These are phyloP conservation scores for Thereva unica DNA, from an alignment of 2,888 invertebrate species.

Conservation along the genomic window DNA sequence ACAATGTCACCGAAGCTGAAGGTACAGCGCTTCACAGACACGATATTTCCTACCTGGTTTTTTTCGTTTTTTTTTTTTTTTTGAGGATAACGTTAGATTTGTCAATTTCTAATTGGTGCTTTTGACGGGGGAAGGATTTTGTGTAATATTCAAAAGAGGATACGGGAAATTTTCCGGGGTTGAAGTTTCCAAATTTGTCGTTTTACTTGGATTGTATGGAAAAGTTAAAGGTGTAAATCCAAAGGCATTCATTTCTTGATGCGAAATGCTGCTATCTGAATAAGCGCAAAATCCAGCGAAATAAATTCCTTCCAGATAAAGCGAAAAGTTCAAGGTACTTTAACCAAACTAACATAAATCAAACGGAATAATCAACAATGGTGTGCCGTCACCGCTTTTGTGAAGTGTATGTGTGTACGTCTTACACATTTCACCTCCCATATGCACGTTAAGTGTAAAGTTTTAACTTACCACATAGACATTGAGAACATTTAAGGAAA, in stretches of 20 bases:
- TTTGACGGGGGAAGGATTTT: too few species aligned
- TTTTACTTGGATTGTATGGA: neutral
- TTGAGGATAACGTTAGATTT: too few species aligned
- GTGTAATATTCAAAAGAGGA: too few species aligned
- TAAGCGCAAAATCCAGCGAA: slow-evolving; percentile 30
- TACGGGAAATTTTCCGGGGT: too few species aligned
- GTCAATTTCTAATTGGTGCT: too few species aligned
- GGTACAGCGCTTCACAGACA: too few species aligned
- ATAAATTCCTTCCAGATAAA: slow-evolving; percentile 38
- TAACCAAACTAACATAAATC: slow-evolving; percentile 40
- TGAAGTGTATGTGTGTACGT: slow-evolving; percentile 10
- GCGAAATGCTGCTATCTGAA: slow-evolving; percentile 18
- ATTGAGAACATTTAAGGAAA: slow-evolving; percentile 8
- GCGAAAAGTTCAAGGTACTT: slow-evolving; percentile 39
- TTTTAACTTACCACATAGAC: slow-evolving; percentile 35
- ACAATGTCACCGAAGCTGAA: too few species aligned
- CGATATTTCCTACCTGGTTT: too few species aligned
- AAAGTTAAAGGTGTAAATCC: slow-evolving; percentile 20
- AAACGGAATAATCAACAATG: slow-evolving; percentile 41
- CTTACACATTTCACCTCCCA: slow-evolving; percentile 8
- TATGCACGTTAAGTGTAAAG: slow-evolving; percentile 26
- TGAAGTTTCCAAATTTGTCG: neutral
- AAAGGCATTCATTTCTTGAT: slow-evolving; percentile 24
- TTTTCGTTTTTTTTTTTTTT: too few species aligned
- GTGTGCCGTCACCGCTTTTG: slow-evolving; percentile 31